Evolutionary conservation across 2,113 vertebrate species (phyloP).

Genomic region (Halichoeres trimaculatus): DNA sequence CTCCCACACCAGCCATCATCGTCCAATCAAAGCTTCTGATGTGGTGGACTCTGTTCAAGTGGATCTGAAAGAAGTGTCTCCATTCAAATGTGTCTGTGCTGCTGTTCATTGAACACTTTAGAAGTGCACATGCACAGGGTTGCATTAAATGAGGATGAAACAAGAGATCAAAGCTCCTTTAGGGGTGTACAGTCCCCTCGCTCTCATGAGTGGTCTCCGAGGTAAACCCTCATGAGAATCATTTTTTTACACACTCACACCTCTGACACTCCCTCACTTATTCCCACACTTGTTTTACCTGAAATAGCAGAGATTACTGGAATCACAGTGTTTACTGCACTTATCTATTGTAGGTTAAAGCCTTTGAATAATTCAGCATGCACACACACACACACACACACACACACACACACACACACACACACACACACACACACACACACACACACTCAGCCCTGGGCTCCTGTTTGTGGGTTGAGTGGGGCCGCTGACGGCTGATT

Average conservation of each 20-base stretch:
- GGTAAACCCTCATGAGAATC: slow-evolving; percentile 36
- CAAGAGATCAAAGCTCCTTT: slow-evolving; percentile 50
- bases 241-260: slow-evolving; percentile 34
- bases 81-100: slow-evolving; percentile 3
- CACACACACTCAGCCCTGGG: slow-evolving; percentile 43
- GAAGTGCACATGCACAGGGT: slow-evolving; percentile 20
- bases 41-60: not conserved
- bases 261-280: slow-evolving; percentile 27
- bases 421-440: slow-evolving; percentile 15
- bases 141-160: slow-evolving; percentile 25
- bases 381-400: slow-evolving; percentile 15
- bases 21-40: slow-evolving; percentile 28
- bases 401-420: slow-evolving; percentile 12
- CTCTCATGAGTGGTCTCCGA: slow-evolving; percentile 33
- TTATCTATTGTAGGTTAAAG: slow-evolving; percentile 71
- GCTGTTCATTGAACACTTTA: not conserved
- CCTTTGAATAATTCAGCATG: slow-evolving; percentile 80
- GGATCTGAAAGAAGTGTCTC: slow-evolving; percentile 24
- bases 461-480: slow-evolving; percentile 69
- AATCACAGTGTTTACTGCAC: slow-evolving; percentile 66
- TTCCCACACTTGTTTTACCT: slow-evolving; percentile 55
- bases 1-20: slow-evolving; percentile 22
- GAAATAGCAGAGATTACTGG: slow-evolving; percentile 75
- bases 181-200: slow-evolving; percentile 1
- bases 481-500: slow-evolving; percentile 78